Percentiles rank a stretch among this genome's conserved stretches.
Evolutionary conservation across 2,113 vertebrate genomes (phyloP).

Genomic region (Scatophagus argus): DNA sequence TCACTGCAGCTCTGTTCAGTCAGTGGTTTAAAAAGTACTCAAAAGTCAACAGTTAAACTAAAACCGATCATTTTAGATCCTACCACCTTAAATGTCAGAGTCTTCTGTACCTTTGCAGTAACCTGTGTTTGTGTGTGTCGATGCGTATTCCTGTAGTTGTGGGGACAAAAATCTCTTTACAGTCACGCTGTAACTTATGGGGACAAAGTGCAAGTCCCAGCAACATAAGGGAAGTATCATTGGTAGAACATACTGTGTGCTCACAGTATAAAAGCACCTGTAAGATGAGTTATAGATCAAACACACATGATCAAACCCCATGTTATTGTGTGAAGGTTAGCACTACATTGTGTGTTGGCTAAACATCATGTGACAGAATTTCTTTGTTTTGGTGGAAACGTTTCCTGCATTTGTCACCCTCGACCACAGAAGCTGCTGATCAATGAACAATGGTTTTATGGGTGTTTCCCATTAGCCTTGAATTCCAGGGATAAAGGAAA

Average conservation of each 20-base stretch:
- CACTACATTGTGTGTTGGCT: not conserved
- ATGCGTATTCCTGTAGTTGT: too few relatives aligned
- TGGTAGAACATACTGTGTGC: too few relatives aligned
- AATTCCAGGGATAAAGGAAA: not conserved
- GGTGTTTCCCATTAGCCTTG: constrained; percentile 2
- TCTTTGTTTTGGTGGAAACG: constrained; percentile 5
- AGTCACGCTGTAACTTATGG: too few relatives aligned
- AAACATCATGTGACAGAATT: not conserved
- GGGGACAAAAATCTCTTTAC: too few relatives aligned
- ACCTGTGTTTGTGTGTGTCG: not conserved
- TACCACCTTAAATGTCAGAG: too few relatives aligned
- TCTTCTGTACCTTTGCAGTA: not conserved
- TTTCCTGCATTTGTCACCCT: constrained; percentile 3
- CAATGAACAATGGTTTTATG: not conserved
- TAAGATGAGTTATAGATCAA: not conserved
- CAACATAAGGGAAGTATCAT: too few relatives aligned
- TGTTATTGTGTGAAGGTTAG: not conserved
- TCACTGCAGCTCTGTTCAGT: not conserved
- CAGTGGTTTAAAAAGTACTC: not conserved
- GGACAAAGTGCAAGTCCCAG: too few relatives aligned
- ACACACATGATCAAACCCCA: not conserved
- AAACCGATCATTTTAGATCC: too few relatives aligned
- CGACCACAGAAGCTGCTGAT: not conserved
- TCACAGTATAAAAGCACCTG: not conserved
- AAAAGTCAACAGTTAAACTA: not conserved